Percentiles rank a stretch among this genome's conserved stretches.
These are phyloP conservation scores for Aphaenogaster rudis DNA, from an alignment of 1,140 invertebrate genomes.

Conservation along the genomic window DNA sequence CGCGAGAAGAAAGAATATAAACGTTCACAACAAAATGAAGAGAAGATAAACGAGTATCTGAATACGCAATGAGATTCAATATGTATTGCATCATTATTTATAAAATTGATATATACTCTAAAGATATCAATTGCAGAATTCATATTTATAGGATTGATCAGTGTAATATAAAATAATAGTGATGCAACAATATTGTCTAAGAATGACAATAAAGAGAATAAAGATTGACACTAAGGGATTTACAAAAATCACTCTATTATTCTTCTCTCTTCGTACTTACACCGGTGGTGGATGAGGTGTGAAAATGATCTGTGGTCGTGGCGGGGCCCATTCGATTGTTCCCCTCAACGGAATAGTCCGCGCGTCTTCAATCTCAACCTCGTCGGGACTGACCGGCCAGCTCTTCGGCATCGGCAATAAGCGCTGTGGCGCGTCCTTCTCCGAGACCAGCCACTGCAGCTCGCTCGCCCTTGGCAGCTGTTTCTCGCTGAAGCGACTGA, in stretches of 20 bases:
- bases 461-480: slow-evolving; percentile 93
- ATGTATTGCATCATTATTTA: background rate
- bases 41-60: background rate
- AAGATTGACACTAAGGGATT: background rate
- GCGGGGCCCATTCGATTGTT: slow-evolving; percentile 94
- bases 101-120: background rate
- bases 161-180: background rate
- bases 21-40: background rate
- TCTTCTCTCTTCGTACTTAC: slow-evolving; percentile 86
- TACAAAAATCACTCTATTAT: background rate
- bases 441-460: slow-evolving; percentile 94
- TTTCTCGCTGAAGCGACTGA: slow-evolving; percentile 92
- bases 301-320: slow-evolving; percentile 94
- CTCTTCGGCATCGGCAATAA: slow-evolving; percentile 92
- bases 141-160: background rate
- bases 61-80: background rate
- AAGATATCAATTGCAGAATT: background rate
- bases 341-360: slow-evolving; percentile 89
- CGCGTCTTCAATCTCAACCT: slow-evolving; percentile 83
- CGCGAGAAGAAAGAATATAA: background rate
- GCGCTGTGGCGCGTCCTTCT: slow-evolving; percentile 92
- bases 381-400: slow-evolving; percentile 90
- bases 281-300: slow-evolving; percentile 91
- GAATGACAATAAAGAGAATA: background rate
- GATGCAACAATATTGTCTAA: background rate